Percentiles rank a stretch among this genome's conserved stretches.
Conservation (phyloP, 2,113 vertebrate species). For the Elaphurus davidianus region DNA sequence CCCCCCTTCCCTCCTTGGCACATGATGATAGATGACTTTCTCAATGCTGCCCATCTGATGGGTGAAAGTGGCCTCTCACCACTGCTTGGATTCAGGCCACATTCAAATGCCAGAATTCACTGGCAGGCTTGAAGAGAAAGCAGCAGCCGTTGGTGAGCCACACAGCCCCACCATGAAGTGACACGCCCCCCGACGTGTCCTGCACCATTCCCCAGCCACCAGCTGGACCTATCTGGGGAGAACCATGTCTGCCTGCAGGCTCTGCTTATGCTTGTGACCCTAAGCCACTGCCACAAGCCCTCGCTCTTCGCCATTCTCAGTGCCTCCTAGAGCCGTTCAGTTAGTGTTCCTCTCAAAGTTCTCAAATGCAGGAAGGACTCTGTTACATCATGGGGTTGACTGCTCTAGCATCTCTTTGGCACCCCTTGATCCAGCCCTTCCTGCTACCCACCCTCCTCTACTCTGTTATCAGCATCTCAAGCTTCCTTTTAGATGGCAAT, state of each 20-base stretch:
- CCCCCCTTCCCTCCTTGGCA: background rate
- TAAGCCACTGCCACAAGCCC: background rate
- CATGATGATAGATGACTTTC: background rate
- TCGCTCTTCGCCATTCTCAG: background rate
- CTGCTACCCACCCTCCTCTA: background rate
- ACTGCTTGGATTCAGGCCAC: background rate
- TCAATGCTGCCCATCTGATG: fast-evolving
- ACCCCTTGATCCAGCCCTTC: background rate
- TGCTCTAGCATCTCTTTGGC: fast-evolving
- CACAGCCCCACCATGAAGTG: background rate
- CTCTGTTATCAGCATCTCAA: background rate
- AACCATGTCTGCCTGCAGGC: background rate
- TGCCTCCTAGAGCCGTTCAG: background rate
- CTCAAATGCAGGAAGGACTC: background rate
- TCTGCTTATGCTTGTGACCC: background rate
- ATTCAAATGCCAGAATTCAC: background rate
- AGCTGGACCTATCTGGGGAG: background rate
- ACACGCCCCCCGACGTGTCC: fast-evolving
- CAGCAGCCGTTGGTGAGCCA: background rate
- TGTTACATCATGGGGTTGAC: fast-evolving
- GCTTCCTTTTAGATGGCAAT: background rate
- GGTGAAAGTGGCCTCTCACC: background rate
- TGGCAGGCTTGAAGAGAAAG: background rate
- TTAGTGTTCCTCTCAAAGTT: background rate
- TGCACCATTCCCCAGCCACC: background rate